Conservation (phyloP, 2,888 invertebrate species). For the Siphonodentalium dalli region DNA sequence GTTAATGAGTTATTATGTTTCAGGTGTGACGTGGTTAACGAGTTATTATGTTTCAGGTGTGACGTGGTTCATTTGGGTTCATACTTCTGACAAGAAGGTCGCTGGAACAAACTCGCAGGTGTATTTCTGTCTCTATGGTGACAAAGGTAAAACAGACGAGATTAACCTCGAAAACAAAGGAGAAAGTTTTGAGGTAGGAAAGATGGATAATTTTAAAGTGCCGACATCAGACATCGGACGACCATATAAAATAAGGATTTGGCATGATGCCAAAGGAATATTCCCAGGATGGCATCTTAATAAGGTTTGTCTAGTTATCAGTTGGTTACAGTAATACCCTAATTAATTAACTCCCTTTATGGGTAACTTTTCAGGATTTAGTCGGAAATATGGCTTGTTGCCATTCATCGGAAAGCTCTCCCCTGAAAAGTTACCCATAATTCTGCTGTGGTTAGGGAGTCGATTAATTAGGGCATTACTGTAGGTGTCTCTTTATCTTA, state of each 20-base stretch:
- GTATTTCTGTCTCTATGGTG: conserved; percentile 60
- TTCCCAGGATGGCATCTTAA: conserved; percentile 65
- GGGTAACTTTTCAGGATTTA: no score
- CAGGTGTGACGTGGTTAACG: no score
- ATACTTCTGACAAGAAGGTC: conserved; percentile 55
- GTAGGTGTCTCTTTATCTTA: no score
- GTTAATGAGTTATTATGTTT: conserved; percentile 21
- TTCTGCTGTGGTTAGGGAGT: no score
- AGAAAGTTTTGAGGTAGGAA: conserved; percentile 61
- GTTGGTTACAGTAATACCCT: no score
- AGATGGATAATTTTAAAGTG: conserved; percentile 60
- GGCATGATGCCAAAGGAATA: conserved; percentile 61
- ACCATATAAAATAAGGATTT: conserved; percentile 63
- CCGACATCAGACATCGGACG: conserved; percentile 57
- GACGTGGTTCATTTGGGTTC: conserved; percentile 60
- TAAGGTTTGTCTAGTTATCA: conserved; percentile 40
- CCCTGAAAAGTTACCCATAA: no score
- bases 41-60: conserved; percentile 44
- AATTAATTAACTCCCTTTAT: no score
- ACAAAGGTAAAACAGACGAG: conserved; percentile 62
- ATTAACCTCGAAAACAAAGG: conserved; percentile 57
- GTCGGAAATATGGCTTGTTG: no score
- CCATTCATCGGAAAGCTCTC: no score
- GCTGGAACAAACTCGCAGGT: conserved; percentile 66
- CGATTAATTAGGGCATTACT: no score